Evolutionary conservation across 2,888 invertebrate genomes (phyloP), one percentile per base, ranked within the genome.

Genomic region (Epinotia nisella): DNA sequence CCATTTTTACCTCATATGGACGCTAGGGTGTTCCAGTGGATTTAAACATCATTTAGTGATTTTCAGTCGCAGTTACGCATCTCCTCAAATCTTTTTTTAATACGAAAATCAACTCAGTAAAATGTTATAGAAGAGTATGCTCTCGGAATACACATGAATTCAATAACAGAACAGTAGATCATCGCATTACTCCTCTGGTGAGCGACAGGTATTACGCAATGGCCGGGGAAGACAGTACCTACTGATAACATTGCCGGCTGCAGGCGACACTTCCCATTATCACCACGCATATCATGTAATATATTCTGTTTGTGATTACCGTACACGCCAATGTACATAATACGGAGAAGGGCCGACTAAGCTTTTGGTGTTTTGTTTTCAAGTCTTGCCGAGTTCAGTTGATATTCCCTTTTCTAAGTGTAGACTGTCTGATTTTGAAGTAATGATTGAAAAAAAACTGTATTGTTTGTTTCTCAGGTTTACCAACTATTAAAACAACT

Each of bases 251-350:
- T 35, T 74, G 24, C 7, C 73, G 39, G 59, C 76, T 85, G 84
- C 76, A 74, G 55, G 64, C 71, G 84, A 83, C 83, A 84, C 72
- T 71, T 74, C 71, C 65, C 76, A 76, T 79, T 82, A 77, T 77
- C 80, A 77, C 76, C 76, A 17, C 58, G 39, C 61, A 61, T 67
- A 58, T 62, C 17, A 62, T 70, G 59, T 70, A 76, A 64, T 60
- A 60, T 61, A 62, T 35, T 41, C 65, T 41, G 65, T 21, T 35
- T 3, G 21, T 17, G 19, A 53, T 62, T 49, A 49, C 49, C 64
- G 11, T 29, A 17, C 53, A 55, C 19, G 65, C 55, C 65, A 55
- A 53, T 35, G n/a, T n/a, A n/a, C n/a, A n/a, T 65, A 21, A 65
- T 39, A 13, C 39, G 53, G 15, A 55, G 35, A 29, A 53, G 65